These are phyloP conservation scores for Istiophorus platypterus DNA, from an alignment of 2,113 vertebrate genomes.

Conservation along the genomic window DNA sequence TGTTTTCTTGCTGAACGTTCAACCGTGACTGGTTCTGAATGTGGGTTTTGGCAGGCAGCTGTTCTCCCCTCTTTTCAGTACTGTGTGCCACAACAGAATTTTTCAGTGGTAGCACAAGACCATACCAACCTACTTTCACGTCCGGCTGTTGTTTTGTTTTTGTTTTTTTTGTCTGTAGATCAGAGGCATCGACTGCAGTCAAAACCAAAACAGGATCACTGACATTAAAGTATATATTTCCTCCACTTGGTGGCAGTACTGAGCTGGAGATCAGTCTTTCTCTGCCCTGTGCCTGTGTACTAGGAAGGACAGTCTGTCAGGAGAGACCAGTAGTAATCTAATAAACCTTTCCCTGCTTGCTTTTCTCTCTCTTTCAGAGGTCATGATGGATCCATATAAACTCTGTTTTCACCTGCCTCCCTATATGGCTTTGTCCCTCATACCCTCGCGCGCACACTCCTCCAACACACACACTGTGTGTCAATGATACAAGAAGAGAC, in stretches of 20 bases:
- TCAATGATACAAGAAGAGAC: slow-evolving; percentile 22
- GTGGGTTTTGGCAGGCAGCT: too few species aligned
- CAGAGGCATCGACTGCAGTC: not conserved
- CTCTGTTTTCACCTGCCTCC: slow-evolving; percentile 58
- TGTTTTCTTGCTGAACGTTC: too few species aligned
- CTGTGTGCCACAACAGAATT: too few species aligned
- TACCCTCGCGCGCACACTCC: slow-evolving; percentile 30
- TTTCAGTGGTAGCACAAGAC: too few species aligned
- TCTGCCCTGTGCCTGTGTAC: not conserved
- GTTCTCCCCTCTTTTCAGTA: too few species aligned
- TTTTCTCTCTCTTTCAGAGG: slow-evolving; percentile 60
- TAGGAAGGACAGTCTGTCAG: slow-evolving; percentile 53
- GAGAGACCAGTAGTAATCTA: slow-evolving; percentile 73
- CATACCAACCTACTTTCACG: too few species aligned
- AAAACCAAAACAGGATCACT: not conserved
- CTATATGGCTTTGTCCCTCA: slow-evolving; percentile 36
- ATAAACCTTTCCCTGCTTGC: slow-evolving; percentile 59
- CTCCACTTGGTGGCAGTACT: slow-evolving; percentile 68
- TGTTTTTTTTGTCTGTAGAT: too few species aligned
- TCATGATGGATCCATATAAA: slow-evolving; percentile 73
- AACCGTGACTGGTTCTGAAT: too few species aligned
- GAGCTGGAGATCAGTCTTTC: slow-evolving; percentile 13
- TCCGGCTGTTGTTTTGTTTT: too few species aligned
- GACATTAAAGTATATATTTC: not conserved
- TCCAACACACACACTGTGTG: slow-evolving; percentile 15